These are phyloP conservation scores for Stichopus horrens DNA, from an alignment of 53 echinoderm and acorn worm species.

Conservation along the genomic window DNA sequence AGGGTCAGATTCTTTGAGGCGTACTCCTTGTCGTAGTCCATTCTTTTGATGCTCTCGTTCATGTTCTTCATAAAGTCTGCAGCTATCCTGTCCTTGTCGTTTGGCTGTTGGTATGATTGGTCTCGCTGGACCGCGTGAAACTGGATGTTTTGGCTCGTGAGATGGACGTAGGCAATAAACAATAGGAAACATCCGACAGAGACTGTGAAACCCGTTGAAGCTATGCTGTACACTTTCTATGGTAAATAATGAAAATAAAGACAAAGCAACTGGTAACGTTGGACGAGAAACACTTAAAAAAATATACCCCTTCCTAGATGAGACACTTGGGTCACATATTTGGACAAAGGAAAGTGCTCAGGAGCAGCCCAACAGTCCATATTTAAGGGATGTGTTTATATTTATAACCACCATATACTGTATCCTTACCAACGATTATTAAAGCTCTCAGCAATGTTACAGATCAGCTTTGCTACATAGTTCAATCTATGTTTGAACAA, in stretches of 20 bases:
- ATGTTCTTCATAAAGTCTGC: conserved; percentile 24
- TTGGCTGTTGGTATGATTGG: neutral
- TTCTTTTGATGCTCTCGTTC: conserved; percentile 25
- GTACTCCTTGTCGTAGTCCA: conserved; percentile 39
- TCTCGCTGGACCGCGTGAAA: neutral
- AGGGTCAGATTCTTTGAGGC: conserved; percentile 9
- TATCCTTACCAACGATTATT: no score
- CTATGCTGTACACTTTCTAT: conserved; percentile 4
- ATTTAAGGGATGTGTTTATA: no score
- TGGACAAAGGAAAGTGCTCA: no score
- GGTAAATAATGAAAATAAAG: neutral
- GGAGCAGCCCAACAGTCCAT: no score
- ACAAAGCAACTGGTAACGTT: no score
- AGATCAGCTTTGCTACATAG: no score
- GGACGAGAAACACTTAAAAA: no score
- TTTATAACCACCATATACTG: no score
- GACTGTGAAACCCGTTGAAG: conserved; percentile 24
- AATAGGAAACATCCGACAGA: conserved; percentile 23
- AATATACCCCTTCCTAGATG: no score
- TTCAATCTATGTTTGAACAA: no score
- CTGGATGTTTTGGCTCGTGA: conserved; percentile 31
- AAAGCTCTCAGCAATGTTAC: no score
- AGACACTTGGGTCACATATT: no score
- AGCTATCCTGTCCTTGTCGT: neutral
- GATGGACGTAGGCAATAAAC: conserved; percentile 28